A percentile compares a stretch with the other conserved stretches of the same genome.
phyloP scores from a whole-genome alignment of 2,113 vertebrate species.

The Saguinus midas region DNA sequence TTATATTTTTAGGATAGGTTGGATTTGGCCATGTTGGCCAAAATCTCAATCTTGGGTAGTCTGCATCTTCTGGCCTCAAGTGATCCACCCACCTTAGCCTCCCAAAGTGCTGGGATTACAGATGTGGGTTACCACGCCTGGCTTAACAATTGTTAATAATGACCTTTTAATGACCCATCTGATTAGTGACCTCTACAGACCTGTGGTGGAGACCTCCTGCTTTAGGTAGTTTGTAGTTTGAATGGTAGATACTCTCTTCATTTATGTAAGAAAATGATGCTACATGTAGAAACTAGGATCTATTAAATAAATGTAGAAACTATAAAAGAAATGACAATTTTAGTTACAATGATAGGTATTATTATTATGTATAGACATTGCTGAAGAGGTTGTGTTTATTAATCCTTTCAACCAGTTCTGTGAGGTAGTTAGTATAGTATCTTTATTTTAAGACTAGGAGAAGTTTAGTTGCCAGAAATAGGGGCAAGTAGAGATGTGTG shows the following conservation, averaged over 20 bases:
- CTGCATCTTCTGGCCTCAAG: too few species aligned
- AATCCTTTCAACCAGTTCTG: neutral
- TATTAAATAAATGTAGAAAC: too few species aligned
- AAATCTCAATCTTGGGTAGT: too few species aligned
- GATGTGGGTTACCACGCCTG: too few species aligned
- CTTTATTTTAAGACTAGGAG: neutral
- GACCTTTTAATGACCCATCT: neutral
- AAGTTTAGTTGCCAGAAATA: neutral
- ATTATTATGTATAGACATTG: neutral
- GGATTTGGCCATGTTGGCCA: too few species aligned
- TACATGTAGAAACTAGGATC: neutral
- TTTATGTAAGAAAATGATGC: neutral
- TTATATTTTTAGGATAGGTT: too few species aligned
- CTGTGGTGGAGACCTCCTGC: neutral
- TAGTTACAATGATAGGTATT: neutral
- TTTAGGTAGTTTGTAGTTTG: constrained; percentile 2
- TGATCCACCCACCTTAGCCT: too few species aligned
- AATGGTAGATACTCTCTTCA: neutral
- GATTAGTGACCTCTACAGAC: neutral
- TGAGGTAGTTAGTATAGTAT: neutral
- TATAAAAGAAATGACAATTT: neutral
- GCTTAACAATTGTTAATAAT: neutral
- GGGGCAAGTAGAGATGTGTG: neutral
- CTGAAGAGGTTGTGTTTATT: neutral
- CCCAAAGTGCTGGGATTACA: too few species aligned